Base-by-base conservation (phyloP, 2,888 invertebrate species). In the Eugnorisma glareosa region DNA sequence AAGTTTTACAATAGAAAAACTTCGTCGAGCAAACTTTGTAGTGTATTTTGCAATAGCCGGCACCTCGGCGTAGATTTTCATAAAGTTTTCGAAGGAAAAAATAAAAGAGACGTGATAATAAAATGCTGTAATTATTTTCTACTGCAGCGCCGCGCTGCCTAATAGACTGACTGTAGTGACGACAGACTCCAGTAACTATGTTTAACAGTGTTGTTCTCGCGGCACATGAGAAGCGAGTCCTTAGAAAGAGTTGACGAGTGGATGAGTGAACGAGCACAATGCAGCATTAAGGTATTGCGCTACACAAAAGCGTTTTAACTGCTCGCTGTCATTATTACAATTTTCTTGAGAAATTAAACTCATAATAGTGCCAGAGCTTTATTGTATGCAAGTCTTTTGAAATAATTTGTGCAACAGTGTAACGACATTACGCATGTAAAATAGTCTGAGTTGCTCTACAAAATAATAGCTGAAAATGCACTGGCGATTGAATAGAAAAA, bases 1-100 rank as follows among this genome's bases (percentile, higher is more conserved):
- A 91, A 92, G 90, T 91, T 92, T 88, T 6, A 15, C 67, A 51
- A 28, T 75, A 80, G 74, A 81, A 79, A 87, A 90, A 85, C 85
- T 88, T 86, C 63, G 28, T 24, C 35, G 59, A 70, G 28, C 13
- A 35, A 71, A 73, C 31, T 40, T 54, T 35, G 48, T 63, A 64
- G 54, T 82, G 54, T 64, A 35, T 51, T 64, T 74, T 31, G 18
- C 13, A 75, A 45, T 76, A 43, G 6, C 75, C 28, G 51, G 43
- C 75, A 75, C 59, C 63, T 80, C 57, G 72, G 57, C 35, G 40
- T 63, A 59, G 67, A 74, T 80, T 69, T 73, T 4, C 21, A 10
- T 31, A 61, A 71, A 79, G 64, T 71, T 76, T 35, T 61, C 6
- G 18, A 40, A 75, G 8, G 21, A 1, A 21, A 18, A 45, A 67